A percentile compares a stretch with the other conserved stretches of the same genome.
Evolutionary conservation across 2,113 vertebrate genomes (phyloP).

Genomic region (Bos taurus): DNA sequence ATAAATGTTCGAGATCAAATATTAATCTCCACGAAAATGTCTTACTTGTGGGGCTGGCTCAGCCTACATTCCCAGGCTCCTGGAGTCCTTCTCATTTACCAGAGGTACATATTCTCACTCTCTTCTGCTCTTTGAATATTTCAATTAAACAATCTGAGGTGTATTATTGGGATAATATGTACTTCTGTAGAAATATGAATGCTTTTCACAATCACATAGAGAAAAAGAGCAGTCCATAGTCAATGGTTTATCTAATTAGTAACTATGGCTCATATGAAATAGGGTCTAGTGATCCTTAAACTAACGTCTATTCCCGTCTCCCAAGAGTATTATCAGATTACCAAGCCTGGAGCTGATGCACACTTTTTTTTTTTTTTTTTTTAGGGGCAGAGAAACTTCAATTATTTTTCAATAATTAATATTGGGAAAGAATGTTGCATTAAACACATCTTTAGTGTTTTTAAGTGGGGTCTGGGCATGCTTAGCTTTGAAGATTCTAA

Average conservation of each 20-base stretch:
- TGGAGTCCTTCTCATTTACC: neutral
- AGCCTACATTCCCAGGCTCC: neutral
- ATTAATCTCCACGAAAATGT: neutral
- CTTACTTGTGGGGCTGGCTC: neutral
- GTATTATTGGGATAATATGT: too few species aligned
- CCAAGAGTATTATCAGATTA: neutral
- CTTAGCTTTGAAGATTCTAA: neutral
- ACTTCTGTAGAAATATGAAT: too few species aligned
- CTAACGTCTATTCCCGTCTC: fast-evolving
- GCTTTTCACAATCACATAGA: neutral
- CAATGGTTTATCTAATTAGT: too few species aligned
- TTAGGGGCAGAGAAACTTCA: neutral
- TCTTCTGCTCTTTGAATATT: neutral
- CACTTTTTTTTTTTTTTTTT: neutral
- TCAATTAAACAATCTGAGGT: neutral
- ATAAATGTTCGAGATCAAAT: neutral
- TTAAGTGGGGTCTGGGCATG: neutral
- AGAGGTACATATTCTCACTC: neutral
- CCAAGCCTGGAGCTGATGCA: neutral
- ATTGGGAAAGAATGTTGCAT: neutral
- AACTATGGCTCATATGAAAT: neutral
- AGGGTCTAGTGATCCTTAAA: neutral
- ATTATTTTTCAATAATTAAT: neutral
- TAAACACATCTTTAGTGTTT: neutral
- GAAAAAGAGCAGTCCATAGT: neutral